phyloP scores from a whole-genome alignment of 2,113 vertebrate genomes.

The Nibea albiflora region DNA sequence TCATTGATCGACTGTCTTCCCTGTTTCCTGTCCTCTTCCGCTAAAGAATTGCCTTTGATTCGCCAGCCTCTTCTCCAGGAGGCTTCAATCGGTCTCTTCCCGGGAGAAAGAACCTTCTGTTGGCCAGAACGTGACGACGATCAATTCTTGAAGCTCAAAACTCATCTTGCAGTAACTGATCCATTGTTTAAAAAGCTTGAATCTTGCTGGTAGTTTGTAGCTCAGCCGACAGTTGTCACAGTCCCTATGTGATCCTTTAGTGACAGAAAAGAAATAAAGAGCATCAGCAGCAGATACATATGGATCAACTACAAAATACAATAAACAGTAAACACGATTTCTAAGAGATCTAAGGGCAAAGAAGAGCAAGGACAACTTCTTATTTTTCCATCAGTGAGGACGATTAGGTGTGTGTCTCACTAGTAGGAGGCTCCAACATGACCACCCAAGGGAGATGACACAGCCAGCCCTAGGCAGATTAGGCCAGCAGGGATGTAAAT shows the following conservation, averaged over 20 bases:
- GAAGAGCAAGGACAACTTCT: background rate
- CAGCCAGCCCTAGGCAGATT: slow-evolving; percentile 66
- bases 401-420: slow-evolving; percentile 57
- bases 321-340: background rate
- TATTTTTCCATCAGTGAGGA: slow-evolving; percentile 30
- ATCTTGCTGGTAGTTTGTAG: background rate
- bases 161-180: slow-evolving; percentile 42
- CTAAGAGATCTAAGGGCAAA: background rate
- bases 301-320: background rate
- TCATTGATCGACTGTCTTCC: slow-evolving; percentile 9
- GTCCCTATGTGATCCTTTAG: slow-evolving; percentile 15
- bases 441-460: slow-evolving; percentile 70
- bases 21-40: background rate
- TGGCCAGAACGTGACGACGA: background rate
- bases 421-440: slow-evolving; percentile 49
- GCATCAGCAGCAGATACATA: background rate
- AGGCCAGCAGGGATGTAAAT: slow-evolving; percentile 74
- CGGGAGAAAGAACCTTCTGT: background rate
- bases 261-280: slow-evolving; percentile 6
- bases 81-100: slow-evolving; percentile 4
- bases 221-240: slow-evolving; percentile 18
- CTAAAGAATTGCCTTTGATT: background rate
- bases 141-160: slow-evolving; percentile 44
- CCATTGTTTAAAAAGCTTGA: slow-evolving; percentile 16
- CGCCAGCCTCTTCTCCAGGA: background rate